These are phyloP conservation scores for Syndactyla subalaris DNA, from an alignment of 2,797 vertebrate species.

Conservation along the genomic window DNA sequence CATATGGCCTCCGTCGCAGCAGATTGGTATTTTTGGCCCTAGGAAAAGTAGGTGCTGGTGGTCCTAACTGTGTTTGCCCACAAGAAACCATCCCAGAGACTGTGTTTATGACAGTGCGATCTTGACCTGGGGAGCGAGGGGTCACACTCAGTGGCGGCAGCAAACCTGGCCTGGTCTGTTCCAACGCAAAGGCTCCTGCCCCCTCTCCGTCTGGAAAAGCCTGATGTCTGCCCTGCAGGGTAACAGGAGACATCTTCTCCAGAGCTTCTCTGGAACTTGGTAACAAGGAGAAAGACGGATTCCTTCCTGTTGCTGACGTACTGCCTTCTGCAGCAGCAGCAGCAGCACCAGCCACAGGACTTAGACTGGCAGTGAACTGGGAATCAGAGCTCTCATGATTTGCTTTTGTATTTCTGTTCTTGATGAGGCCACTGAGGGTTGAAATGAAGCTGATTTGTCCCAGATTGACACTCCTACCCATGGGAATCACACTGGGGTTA, in stretches of 20 bases:
- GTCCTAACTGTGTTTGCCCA: constrained; percentile 78
- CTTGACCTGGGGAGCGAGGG: constrained; percentile 78
- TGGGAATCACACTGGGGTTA: constrained; percentile 58
- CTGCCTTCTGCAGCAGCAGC: constrained; percentile 60
- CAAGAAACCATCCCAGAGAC: constrained; percentile 69
- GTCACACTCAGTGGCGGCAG: constrained; percentile 85
- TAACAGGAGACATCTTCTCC: constrained; percentile 69
- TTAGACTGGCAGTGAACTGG: constrained; percentile 77
- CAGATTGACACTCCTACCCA: constrained; percentile 75
- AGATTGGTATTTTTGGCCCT: constrained; percentile 81
- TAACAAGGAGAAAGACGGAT: constrained; percentile 76
- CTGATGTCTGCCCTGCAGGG: constrained; percentile 71
- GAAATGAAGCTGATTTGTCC: constrained; percentile 81
- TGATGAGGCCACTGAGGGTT: constrained; percentile 83
- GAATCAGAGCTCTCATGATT: constrained; percentile 89
- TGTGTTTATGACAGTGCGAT: constrained; percentile 75
- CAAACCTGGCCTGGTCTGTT: constrained; percentile 84
- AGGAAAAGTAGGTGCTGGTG: constrained; percentile 79
- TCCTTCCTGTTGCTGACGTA: constrained; percentile 76
- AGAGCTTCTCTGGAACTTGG: constrained; percentile 80
- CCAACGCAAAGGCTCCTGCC: constrained; percentile 80
- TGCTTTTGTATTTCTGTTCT: constrained; percentile 80
- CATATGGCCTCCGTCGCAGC: constrained; percentile 76
- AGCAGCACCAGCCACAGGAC: background rate
- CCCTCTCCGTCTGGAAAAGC: constrained; percentile 79